A percentile compares a stretch with the other conserved stretches of the same genome.
Evolutionary conservation across 1,140 invertebrate species (phyloP).

Genomic region (Eciton burchellii): DNA sequence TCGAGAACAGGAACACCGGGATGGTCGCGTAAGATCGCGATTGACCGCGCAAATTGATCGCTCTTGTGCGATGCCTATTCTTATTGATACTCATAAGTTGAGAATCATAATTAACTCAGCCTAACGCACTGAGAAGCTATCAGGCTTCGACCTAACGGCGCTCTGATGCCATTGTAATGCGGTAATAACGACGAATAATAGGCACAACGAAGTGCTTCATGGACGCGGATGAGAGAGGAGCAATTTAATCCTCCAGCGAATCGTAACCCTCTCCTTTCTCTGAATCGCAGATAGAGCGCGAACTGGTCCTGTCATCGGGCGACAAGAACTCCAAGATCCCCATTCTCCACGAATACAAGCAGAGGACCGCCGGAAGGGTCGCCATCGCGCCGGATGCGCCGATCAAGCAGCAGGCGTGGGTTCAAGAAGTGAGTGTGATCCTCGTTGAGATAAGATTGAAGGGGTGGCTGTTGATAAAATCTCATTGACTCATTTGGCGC

Average conservation of each 20-base stretch:
- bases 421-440: conserved; percentile 82
- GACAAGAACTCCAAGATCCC: conserved; percentile 92
- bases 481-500: neutral
- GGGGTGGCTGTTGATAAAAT: neutral
- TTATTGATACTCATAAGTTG: too few relatives aligned
- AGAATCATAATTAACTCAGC: too few relatives aligned
- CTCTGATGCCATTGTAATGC: too few relatives aligned
- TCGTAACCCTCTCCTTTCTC: neutral
- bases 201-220: neutral
- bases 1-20: too few relatives aligned
- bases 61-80: too few relatives aligned
- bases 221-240: neutral
- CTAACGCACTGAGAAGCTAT: too few relatives aligned
- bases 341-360: conserved; percentile 90
- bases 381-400: conserved; percentile 91
- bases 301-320: conserved; percentile 89
- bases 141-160: too few relatives aligned
- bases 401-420: conserved; percentile 88
- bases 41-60: too few relatives aligned
- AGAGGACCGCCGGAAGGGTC: conserved; percentile 86
- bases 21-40: too few relatives aligned
- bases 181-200: too few relatives aligned
- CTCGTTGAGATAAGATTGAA: conserved; percentile 38
- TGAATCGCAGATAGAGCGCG: conserved; percentile 89
- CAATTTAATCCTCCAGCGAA: neutral